Base-by-base conservation (phyloP, 2,888 invertebrate genomes). In the Nematopogon swammerdamellus region DNA sequence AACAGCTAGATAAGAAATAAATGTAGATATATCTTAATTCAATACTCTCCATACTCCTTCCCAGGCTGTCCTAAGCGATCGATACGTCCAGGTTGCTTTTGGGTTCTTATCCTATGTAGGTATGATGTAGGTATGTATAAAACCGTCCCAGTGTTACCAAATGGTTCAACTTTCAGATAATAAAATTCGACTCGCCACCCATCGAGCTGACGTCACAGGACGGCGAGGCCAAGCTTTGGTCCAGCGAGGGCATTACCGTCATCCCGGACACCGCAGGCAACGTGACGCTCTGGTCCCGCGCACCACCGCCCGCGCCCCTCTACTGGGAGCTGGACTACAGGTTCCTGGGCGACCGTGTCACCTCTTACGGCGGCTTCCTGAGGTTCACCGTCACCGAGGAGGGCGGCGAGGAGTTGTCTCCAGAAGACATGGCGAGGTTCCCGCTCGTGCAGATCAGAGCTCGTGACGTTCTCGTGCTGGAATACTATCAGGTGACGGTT, bases 341-440 rank as follows among this genome's bases (percentile, higher is more conserved):
- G 49, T 93, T 96, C 68, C 83, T 90, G 14, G 95, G 94, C 0
- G 98, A 98, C 70, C 80, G 89, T 66, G 88, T 93, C 16, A 83
- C 90, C 53, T 95, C 96, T 18, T 98, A 98, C 70, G 95, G 95
- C 19, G 97, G 97, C 3, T 86, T 86, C 54, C 72, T 98, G 46
- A 82, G 89, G 54, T 96, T 96, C 65, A 82, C 83, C 1, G 84
- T 90, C 0, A 83, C 88, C 49, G 87, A 88, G 54, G 86, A 86
- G 45, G 85, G 85, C 3, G 81, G 82, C 0, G 80, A 83, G 0
- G 80, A 81, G 30, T 75, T 85, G 18, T 82, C 85, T 29, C 68
- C 77, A 1, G 69, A 72, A 3, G 79, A 86, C 2, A 63, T 87
- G 42, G 70, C 80, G 2, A 80, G 83, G 50, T 89, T 88, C 67